Evolutionary conservation across 2,888 invertebrate species (phyloP).

Genomic region (Cataglyphis livida): DNA sequence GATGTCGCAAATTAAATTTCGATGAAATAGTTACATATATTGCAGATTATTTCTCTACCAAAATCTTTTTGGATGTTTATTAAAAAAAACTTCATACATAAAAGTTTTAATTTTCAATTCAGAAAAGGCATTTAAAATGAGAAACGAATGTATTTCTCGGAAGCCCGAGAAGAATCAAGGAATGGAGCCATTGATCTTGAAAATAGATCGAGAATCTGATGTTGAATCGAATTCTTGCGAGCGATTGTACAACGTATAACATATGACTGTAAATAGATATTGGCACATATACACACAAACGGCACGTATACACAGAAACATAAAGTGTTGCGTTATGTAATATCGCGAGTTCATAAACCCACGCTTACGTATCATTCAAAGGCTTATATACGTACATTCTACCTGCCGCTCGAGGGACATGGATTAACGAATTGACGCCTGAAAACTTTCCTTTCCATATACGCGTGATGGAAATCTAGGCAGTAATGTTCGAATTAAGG

Average conservation of each 20-base stretch:
- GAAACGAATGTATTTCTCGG: not conserved
- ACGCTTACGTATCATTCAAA: constrained; percentile 52
- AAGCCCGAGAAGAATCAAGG: constrained; percentile 12
- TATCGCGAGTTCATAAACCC: constrained; percentile 18
- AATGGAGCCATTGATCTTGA: constrained; percentile 71
- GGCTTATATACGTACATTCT: constrained; percentile 42
- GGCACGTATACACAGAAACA: constrained; percentile 37
- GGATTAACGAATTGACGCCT: constrained; percentile 73
- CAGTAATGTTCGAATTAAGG: constrained; percentile 59
- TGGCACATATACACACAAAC: constrained; percentile 41
- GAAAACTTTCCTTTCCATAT: constrained; percentile 74
- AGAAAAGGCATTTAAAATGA: not conserved
- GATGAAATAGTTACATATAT: not conserved
- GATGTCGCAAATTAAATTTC: not conserved
- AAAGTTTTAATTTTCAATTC: not conserved
- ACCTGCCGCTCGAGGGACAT: constrained; percentile 56
- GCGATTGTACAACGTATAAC: constrained; percentile 60
- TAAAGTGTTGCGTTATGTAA: constrained; percentile 60
- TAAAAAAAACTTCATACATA: not conserved
- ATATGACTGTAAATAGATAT: constrained; percentile 42
- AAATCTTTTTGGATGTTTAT: not conserved
- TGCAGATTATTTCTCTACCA: not conserved
- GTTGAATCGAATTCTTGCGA: constrained; percentile 60
- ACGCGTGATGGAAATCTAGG: constrained; percentile 66
- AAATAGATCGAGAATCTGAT: constrained; percentile 47